phyloP scores from a whole-genome alignment of 2,113 vertebrate genomes.

The Hypocryptadius cinnamomeus region DNA sequence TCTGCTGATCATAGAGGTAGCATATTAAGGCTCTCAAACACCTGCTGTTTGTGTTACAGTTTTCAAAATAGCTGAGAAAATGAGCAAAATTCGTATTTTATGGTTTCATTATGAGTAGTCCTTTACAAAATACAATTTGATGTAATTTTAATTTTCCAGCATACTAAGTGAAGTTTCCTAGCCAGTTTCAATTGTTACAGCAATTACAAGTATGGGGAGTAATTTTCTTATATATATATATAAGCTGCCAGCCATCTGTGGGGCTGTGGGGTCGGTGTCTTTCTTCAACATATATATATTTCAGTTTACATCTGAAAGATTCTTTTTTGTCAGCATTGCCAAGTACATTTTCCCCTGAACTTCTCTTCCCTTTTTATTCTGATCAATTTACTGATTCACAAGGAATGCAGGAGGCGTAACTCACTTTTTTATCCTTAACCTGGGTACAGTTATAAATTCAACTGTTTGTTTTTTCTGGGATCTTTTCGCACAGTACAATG shows the following conservation, averaged over 20 bases:
- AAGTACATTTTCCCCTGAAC: background rate
- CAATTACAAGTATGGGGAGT: background rate
- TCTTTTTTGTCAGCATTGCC: background rate
- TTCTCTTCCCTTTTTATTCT: background rate
- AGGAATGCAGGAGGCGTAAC: background rate
- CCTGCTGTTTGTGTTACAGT: background rate
- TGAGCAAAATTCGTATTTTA: background rate
- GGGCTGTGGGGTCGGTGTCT: no score
- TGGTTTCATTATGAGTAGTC: background rate
- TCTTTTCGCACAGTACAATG: background rate
- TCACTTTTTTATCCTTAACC: background rate
- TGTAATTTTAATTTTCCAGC: background rate
- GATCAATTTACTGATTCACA: background rate
- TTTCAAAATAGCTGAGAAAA: slow-evolving; percentile 9
- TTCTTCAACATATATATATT: no score
- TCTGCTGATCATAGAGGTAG: background rate
- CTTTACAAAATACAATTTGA: background rate
- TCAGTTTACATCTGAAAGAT: background rate
- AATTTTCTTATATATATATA: background rate
- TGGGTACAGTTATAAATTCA: background rate
- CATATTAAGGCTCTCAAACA: background rate
- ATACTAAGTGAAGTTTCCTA: background rate
- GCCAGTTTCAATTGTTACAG: background rate
- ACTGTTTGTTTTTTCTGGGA: background rate
- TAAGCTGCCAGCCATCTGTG: no score